Conservation (phyloP, 2,888 invertebrate genomes). For the Orthosia gracilis region DNA sequence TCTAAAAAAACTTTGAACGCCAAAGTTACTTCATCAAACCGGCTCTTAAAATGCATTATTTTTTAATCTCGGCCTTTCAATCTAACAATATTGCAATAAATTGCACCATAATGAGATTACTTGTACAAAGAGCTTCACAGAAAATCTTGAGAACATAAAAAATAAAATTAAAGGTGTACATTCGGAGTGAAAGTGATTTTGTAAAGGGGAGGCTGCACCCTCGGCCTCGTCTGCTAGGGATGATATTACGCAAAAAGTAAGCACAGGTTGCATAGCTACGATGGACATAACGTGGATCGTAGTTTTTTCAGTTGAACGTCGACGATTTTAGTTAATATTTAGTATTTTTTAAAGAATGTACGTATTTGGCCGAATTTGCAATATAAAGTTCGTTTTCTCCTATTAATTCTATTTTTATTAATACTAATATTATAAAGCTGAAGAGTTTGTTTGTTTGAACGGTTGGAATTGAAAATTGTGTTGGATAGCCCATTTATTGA, state of each 20-base stretch:
- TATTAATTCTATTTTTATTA: too few relatives aligned
- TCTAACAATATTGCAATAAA: slow-evolving; percentile 30
- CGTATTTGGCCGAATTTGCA: not conserved
- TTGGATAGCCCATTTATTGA: too few relatives aligned
- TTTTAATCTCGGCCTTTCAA: not conserved
- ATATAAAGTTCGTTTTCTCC: not conserved
- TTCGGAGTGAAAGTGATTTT: slow-evolving; percentile 86
- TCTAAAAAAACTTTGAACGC: too few relatives aligned
- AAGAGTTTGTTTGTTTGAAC: too few relatives aligned
- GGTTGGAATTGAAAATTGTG: too few relatives aligned
- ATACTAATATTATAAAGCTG: too few relatives aligned
- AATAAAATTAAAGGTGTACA: slow-evolving; percentile 78
- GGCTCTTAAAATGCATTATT: not conserved
- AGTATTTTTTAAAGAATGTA: too few relatives aligned
- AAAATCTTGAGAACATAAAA: slow-evolving; percentile 58
- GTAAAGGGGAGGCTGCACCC: slow-evolving; percentile 81
- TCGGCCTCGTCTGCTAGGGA: slow-evolving; percentile 84
- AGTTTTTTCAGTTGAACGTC: not conserved
- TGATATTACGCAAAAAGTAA: slow-evolving; percentile 85
- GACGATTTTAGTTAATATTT: too few relatives aligned
- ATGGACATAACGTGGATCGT: slow-evolving; percentile 41
- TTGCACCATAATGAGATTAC: slow-evolving; percentile 43
- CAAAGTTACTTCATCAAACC: not conserved
- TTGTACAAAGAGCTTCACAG: slow-evolving; percentile 37
- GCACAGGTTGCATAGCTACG: slow-evolving; percentile 67